Evolutionary conservation across 2,888 invertebrate species (phyloP), one percentile per base, ranked within the genome.

Genomic region (Spialia ferax): DNA sequence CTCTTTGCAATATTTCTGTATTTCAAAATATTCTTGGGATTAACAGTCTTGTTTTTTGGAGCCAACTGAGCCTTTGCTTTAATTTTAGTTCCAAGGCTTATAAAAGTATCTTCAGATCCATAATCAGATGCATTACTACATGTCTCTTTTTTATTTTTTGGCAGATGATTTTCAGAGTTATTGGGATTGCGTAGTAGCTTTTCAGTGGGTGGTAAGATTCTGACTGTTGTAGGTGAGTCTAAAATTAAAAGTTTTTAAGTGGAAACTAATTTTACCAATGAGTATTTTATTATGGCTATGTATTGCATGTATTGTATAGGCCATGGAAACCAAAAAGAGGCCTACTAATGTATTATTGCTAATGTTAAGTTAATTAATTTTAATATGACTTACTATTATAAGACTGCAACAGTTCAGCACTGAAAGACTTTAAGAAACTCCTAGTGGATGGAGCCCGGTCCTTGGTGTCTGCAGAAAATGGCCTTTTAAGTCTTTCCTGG

Each of bases 1-100:
- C 86, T 88, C 69, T 81, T 89, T 15, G 85, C 80, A 69, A 87
- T 84, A 69, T 85, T 90, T 68, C 87, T 84, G 67, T 88, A 91
- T 70, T 90, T 92, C 2, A 87, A 70, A 61, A 82, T 81, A 73
- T 87, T 89, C 73, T 88, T 91, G 6, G 82, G 73, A 72, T 84
- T 86, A 1, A 75, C 75, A 64, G 77, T 81, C 77, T 89, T 89
- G 18, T 77, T 82, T 76, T 88, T 92, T 5, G 85, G 77, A 7
- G 82, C 80, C 1, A 81, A 77, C 77, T 94, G 93, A 1, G 94
- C 94, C 80, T 87, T 93, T n/a, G 89, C 90, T 78, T 94, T 94
- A 54, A 94, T 94, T 80, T 94, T 94, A 42, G 91, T 89, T 45
- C 94, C 94, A 79, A 94, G 78, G 74, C 94, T 94, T 63, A 92